Evolutionary conservation across 2,113 vertebrate species (phyloP), one percentile per base, ranked within the genome.

Genomic region (Zosterops japonicus): DNA sequence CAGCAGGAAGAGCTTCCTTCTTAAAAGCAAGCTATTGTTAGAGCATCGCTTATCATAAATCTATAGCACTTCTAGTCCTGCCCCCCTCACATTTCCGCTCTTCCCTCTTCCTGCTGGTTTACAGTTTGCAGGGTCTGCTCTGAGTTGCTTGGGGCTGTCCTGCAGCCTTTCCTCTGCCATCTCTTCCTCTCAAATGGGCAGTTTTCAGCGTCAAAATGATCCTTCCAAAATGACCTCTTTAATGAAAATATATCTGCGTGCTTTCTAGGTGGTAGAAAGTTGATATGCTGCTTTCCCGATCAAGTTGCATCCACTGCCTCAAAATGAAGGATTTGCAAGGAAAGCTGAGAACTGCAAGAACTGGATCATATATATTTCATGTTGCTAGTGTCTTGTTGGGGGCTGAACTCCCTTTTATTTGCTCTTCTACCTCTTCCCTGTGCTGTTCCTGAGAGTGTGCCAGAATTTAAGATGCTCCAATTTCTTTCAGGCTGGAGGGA

Each of bases 321-420:
- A 93, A 97, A 96, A 94, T 82, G 94, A 89, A 97, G 91, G 81
- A 93, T 96, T 96, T 97, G 84, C 80, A 94, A 81, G 94, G 96
- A 78, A 97, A 97, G 95, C 83, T 91, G 96, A 96, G 95, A 96
- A 60, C 93, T 94, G 72, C 86, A 75, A 92, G 94, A 87, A 94
- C 72, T 71, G 86, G 35, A 71, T 95, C 94, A 95, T 97, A 75
- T 71, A 94, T 97, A 94, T 97, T 97, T 97, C 47, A 97, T 97
- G 96, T 92, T 92, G 83, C 93, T 74, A 16, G 89, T 83, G 91
- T 64, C 93, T 96, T 93, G 76, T 87, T 95, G 60, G 72, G 79
- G 85, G 63, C 86, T 89, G 83, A 94, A 88, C 44, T 95, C 65
- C 67, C 64, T 96, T 86, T 83, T 96, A 83, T 94, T 96, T 96